Evolutionary conservation across 1,140 invertebrate genomes (phyloP), one percentile per base, ranked within the genome.

Genomic region (Leptestheria dahalacensis): DNA sequence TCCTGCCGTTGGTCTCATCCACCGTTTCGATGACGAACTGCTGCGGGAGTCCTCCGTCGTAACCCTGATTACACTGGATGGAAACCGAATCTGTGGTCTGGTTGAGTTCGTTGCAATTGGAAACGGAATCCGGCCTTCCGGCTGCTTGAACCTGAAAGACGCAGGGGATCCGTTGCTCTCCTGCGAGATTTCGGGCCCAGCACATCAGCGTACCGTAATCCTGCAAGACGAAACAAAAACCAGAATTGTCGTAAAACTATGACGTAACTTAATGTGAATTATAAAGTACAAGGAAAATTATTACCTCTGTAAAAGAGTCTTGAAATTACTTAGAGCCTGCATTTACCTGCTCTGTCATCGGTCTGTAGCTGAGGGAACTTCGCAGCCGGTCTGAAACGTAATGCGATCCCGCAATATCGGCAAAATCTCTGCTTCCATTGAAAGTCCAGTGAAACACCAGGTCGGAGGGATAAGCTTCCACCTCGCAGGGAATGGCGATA

Each of bases 381-480:
- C 50, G 61, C 12, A 61, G 25, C 11, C 62, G 49, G 12, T 21
- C 60, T 20, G 28, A 49, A 12, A 47, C 26, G 41, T 57, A 57
- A 49, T 59, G 25, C 11, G 49, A 52, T 26, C 12, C 48, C 12
- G 60, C 12, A 65, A 90, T 82, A 65, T 88, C 85, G 55, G 83
- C 79, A 60, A 80, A 82, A 64, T 88, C 84, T 12, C 84, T 83
- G 2, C 87, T 88, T 71, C 88, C 90, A 72, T 92, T 92, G 70
- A 92, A 89, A 25, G 85, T 82, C 90, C 90, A 93, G 63, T 84
- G 82, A 70, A 91, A 92, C 57, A 77, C 82, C 62, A 85, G 81
- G 20, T 87, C 85, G 11, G 82, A 78, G 15, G 90, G 89, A 72
- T 85, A 88, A 12, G 89, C 83, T 64, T 91, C 86, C n/a, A 93